Percentiles rank a stretch among this genome's conserved stretches.
These are phyloP conservation scores for Psophia crepitans DNA, from an alignment of 2,113 vertebrate species.

Conservation along the genomic window DNA sequence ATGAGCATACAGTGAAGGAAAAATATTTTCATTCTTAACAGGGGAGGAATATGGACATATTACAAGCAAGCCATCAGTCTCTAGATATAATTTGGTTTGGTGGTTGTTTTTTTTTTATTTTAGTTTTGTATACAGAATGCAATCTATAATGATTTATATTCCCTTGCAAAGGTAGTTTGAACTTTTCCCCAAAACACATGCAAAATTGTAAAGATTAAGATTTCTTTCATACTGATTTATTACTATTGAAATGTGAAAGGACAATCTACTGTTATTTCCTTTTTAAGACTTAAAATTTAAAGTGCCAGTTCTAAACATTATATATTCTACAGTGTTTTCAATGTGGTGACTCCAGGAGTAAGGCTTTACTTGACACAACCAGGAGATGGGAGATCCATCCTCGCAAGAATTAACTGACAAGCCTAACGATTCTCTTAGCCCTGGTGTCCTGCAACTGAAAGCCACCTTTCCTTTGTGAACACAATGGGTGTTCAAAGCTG, in stretches of 20 bases:
- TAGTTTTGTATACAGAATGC: background rate
- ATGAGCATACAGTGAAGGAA: background rate
- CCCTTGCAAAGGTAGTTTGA: background rate
- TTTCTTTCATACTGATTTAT: background rate
- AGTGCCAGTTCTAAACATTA: background rate
- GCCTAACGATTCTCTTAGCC: background rate
- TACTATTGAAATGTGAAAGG: background rate
- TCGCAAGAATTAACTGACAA: background rate
- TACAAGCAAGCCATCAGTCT: background rate
- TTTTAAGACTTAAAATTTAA: background rate
- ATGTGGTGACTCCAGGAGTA: background rate
- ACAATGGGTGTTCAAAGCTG: background rate
- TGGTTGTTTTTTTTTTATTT: background rate
- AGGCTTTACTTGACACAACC: background rate
- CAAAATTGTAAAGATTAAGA: background rate
- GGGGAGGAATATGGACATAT: background rate
- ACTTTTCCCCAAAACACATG: background rate
- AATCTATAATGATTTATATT: background rate
- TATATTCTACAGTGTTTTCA: background rate
- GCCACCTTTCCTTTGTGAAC: background rate
- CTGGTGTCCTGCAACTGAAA: background rate
- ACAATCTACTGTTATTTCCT: background rate
- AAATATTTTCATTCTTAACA: background rate
- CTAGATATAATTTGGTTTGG: background rate
- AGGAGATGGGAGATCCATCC: background rate